Base-by-base conservation (phyloP, 2,797 vertebrate genomes). In the Channa striata region DNA sequence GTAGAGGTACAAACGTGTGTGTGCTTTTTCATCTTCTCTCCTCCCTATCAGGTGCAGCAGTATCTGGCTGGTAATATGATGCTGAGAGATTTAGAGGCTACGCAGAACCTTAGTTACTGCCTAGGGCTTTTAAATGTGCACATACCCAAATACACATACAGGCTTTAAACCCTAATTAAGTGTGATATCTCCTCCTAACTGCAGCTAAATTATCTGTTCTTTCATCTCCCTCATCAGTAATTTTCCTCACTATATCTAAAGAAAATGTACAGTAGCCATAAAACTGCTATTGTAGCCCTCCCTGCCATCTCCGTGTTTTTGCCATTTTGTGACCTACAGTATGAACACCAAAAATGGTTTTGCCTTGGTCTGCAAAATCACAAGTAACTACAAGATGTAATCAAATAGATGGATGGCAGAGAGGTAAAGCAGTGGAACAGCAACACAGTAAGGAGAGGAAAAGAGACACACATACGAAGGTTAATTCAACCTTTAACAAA, bases 351-450 rank as follows among this genome's bases (percentile, higher is more conserved):
- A 82, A 66, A 70, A 77, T 49, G 82, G 33, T 68, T 85, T 68
- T 72, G 74, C 66, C 74, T 71, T 14, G 72, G 67, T 81, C 85
- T 82, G 77, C 87, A 65, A 84, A 90, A 84, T 82, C 78, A 72
- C 77, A 62, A 83, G 66, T 50, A 64, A 72, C 71, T 74, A 66
- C 81, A 82, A 77, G 76, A 68, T 80, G 43, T 83, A 78, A 88
- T 83, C 77, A 77, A 69, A 42, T 36, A 50, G 89, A 87, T 80
- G 74, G 76, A 86, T 83, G 74, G 64, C 57, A 34, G 70, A 61
- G 48, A 53, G 60, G 46, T 42, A 61, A 60, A 77, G 74, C 51
- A 40, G 33, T 13, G 56, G 44, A 75, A 46, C 21, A 51, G 61
- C 37, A 14, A 37, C 5, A 46, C 51, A 74, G 49, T 47, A 56